Evolutionary conservation across 2,888 invertebrate species (phyloP).

Genomic region (Xanthia togata): DNA sequence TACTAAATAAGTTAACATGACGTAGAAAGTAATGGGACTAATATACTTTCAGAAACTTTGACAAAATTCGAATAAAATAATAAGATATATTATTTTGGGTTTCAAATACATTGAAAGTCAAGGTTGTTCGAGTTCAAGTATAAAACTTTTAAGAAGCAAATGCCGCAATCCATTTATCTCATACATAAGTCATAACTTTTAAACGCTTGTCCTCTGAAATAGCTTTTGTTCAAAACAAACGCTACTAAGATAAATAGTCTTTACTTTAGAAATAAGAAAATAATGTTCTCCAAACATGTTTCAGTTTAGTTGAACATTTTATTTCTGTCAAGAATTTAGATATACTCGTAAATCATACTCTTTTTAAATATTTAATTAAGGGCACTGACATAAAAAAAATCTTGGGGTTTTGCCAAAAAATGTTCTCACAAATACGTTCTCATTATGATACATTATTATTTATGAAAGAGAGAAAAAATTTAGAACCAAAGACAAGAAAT

Average conservation of each 20-base stretch:
- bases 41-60: not conserved
- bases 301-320: constrained; percentile 34
- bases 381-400: constrained; percentile 14
- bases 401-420: constrained; percentile 52
- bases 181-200: constrained; percentile 41
- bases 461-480: constrained; percentile 3
- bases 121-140: not conserved
- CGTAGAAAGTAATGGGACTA: not conserved
- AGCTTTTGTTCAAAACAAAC: constrained; percentile 48
- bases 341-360: constrained; percentile 49
- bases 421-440: constrained; percentile 16
- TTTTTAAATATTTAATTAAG: constrained; percentile 39
- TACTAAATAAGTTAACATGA: not conserved
- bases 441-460: constrained; percentile 26
- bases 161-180: constrained; percentile 32
- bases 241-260: constrained; percentile 39
- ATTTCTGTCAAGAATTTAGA: constrained; percentile 25
- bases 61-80: not conserved
- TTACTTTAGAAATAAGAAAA: constrained; percentile 46
- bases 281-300: constrained; percentile 8
- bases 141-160: constrained; percentile 23
- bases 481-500: not conserved
- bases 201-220: constrained; percentile 33
- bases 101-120: constrained; percentile 7
- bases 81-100: not conserved